phyloP scores from a whole-genome alignment of 2,797 vertebrate species.

The Calcarius lapponicus region DNA sequence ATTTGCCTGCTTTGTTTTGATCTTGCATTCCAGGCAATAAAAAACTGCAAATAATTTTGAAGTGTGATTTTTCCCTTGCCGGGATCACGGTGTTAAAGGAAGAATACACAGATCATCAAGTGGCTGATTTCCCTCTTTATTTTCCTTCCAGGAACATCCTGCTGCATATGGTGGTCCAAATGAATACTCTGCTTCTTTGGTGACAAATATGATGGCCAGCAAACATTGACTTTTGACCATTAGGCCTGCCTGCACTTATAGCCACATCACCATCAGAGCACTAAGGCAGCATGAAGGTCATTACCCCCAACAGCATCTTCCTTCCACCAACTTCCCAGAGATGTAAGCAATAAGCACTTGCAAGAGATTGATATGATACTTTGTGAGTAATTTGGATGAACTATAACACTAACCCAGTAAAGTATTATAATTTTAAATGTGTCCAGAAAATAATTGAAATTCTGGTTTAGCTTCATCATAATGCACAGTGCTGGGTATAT shows the following conservation, averaged over 20 bases:
- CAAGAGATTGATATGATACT: constrained; percentile 81
- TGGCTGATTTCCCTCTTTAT: background rate
- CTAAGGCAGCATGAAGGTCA: constrained; percentile 74
- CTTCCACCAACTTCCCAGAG: constrained; percentile 72
- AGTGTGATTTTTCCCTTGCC: background rate
- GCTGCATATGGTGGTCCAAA: background rate
- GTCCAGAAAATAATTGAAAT: constrained; percentile 87
- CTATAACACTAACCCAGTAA: constrained; percentile 80
- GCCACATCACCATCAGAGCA: constrained; percentile 48
- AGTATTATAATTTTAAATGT: constrained; percentile 87
- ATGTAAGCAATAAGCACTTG: constrained; percentile 75
- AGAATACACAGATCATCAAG: background rate
- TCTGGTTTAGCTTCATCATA: constrained; percentile 81
- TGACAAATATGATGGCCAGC: constrained; percentile 29
- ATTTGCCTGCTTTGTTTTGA: constrained; percentile 26
- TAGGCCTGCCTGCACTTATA: background rate
- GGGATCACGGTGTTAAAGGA: background rate
- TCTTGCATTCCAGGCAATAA: constrained; percentile 12
- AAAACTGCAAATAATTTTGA: background rate
- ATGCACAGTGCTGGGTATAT: constrained; percentile 78
- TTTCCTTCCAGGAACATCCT: constrained; percentile 9
- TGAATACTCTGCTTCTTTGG: constrained; percentile 17
- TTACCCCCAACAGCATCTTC: constrained; percentile 58
- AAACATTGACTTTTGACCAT: constrained; percentile 42
- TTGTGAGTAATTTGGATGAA: constrained; percentile 82